Conservation (phyloP, 2,113 vertebrate genomes). For the Rhynchopsitta pachyrhyncha region DNA sequence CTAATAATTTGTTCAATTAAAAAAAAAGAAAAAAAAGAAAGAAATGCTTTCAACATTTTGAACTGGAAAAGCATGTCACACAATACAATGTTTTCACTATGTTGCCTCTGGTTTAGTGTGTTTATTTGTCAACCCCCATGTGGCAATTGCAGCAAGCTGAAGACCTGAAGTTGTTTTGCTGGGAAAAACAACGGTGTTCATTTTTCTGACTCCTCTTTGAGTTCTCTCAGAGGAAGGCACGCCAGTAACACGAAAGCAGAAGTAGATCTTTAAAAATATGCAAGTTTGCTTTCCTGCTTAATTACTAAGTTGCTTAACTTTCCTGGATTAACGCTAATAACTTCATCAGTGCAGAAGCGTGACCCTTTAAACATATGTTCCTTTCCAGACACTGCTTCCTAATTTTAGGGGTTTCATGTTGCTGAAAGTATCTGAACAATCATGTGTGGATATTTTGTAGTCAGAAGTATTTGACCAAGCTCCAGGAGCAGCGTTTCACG, state of each 20-base stretch:
- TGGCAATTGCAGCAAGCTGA: constrained; percentile 15
- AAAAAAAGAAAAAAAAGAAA: constrained; percentile 65
- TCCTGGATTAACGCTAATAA: constrained; percentile 65
- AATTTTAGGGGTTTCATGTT: constrained; percentile 89
- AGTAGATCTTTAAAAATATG: constrained; percentile 47
- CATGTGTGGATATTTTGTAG: constrained; percentile 74
- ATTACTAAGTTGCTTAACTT: constrained; percentile 67
- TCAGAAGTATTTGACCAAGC: constrained; percentile 77
- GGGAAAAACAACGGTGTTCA: not conserved
- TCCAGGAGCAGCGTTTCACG: constrained; percentile 74
- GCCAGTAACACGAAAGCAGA: constrained; percentile 30
- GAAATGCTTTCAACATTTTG: constrained; percentile 75
- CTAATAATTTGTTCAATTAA: constrained; percentile 84
- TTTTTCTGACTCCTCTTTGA: constrained; percentile 14
- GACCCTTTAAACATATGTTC: constrained; percentile 64
- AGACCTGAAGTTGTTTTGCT: constrained; percentile 19
- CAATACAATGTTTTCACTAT: constrained; percentile 80
- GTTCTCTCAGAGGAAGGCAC: constrained; percentile 17
- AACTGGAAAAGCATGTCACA: constrained; percentile 81
- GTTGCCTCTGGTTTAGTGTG: constrained; percentile 70
- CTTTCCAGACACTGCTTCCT: constrained; percentile 70
- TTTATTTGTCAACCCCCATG: constrained; percentile 65
- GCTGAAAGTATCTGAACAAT: constrained; percentile 82
- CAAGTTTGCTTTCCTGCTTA: constrained; percentile 56
- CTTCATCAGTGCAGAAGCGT: constrained; percentile 47